Evolutionary conservation across 2,113 vertebrate genomes (phyloP), one percentile per base, ranked within the genome.

Genomic region (Cololabis saira): DNA sequence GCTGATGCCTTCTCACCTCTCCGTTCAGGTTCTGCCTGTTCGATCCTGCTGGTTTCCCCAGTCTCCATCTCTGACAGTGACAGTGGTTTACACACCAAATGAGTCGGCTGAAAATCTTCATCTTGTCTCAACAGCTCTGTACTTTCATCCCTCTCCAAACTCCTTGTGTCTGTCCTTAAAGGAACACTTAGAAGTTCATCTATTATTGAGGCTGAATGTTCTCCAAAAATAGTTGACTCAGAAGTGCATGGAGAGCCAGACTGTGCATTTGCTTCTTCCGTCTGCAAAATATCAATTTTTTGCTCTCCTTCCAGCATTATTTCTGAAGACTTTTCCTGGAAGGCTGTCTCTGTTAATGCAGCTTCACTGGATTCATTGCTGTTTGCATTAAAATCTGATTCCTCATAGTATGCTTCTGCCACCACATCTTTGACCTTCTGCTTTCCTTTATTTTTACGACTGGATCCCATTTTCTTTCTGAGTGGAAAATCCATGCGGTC

Each of bases 401-500:
- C 61, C 1, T 49, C 21, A 2, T 21, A 9, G 33, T 42, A 10
- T 22, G 61, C 44, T 49, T 71, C 57, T 14, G 12, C 9, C 12
- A 2, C 30, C 24, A 43, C 24, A 2, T 54, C 67, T 17, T 57
- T 61, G 0, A 10, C 3, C 1, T 18, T 12, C 8, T 30, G 33
- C 54, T 24, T 21, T 51, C 18, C 62, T 65, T 61, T 87, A 16
- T 43, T 41, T 71, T 27, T 71, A 3, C 76, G 65, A 3, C 72
- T 84, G 11, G 78, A 83, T 1, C 78, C 80, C 21, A 86, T 14
- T 73, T 86, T 84, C 57, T 73, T 77, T 56, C 50, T 74, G 4
- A 8, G 19, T 40, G 15, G 13, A 71, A 12, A 42, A n/a, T 0
- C 3, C 0, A 13, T 3, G 43, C 52, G 2, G 0, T 1, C 16